phyloP scores from a whole-genome alignment of 2,113 vertebrate species.

The Danio rerio region GRCz12tu NC_133179.1:17699001-17699500 shows the following conservation, averaged over 20 bases:
- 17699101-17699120: constrained; percentile 32
- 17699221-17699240: background rate
- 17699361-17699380: background rate
- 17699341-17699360: constrained; percentile 18
- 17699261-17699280: background rate
- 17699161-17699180: constrained; percentile 36
- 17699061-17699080: constrained; percentile 44
- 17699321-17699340: constrained; percentile 6
- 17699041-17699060: constrained; percentile 47
- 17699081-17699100: constrained; percentile 44
- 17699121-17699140: constrained; percentile 34
- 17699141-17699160: constrained; percentile 3
- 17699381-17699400: background rate
- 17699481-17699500: no score
- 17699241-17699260: constrained; percentile 7
- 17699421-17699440: no score
- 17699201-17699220: constrained; percentile 39
- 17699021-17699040: constrained; percentile 48
- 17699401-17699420: no score
- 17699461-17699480: no score
- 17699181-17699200: constrained; percentile 49
- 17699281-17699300: constrained; percentile 2
- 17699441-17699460: no score
- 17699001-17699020: constrained; percentile 41
- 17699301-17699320: constrained; percentile 26